phyloP scores from a whole-genome alignment of 2,113 vertebrate genomes.

The Sylvicapra grimmia region DNA sequence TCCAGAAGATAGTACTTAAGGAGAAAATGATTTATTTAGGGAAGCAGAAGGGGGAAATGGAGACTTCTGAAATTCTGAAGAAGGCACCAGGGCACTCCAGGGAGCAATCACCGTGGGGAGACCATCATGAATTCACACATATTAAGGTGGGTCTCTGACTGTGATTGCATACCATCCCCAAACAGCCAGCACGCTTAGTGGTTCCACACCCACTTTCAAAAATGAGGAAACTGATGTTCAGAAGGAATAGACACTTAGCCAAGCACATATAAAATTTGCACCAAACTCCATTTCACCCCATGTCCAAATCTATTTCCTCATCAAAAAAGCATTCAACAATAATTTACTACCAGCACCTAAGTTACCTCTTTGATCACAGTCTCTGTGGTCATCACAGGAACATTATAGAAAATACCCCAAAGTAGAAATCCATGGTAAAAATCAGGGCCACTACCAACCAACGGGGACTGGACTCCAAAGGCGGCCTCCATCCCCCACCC shows the following conservation, averaged over 20 bases:
- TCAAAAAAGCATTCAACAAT: neutral
- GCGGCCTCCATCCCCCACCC: neutral
- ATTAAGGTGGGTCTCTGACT: fast-evolving
- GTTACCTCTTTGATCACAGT: neutral
- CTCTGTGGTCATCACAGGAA: too few species aligned
- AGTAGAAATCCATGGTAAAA: neutral
- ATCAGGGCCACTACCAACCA: neutral
- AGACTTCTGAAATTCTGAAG: neutral
- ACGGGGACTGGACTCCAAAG: neutral
- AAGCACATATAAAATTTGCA: neutral
- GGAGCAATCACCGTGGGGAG: neutral
- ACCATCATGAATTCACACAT: neutral
- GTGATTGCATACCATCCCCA: too few species aligned
- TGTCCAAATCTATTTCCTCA: neutral
- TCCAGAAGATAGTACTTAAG: conserved; percentile 61
- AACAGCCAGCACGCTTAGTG: fast-evolving
- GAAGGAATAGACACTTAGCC: neutral
- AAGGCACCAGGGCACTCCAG: neutral
- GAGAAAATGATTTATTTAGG: conserved; percentile 51
- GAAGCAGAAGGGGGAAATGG: neutral
- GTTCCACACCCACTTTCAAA: neutral
- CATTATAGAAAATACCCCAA: too few species aligned
- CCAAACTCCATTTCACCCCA: neutral
- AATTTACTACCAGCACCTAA: neutral
- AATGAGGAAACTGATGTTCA: neutral